Evolutionary conservation across 1,140 invertebrate species (phyloP).

Genomic region (Penaeus japonicus): DNA sequence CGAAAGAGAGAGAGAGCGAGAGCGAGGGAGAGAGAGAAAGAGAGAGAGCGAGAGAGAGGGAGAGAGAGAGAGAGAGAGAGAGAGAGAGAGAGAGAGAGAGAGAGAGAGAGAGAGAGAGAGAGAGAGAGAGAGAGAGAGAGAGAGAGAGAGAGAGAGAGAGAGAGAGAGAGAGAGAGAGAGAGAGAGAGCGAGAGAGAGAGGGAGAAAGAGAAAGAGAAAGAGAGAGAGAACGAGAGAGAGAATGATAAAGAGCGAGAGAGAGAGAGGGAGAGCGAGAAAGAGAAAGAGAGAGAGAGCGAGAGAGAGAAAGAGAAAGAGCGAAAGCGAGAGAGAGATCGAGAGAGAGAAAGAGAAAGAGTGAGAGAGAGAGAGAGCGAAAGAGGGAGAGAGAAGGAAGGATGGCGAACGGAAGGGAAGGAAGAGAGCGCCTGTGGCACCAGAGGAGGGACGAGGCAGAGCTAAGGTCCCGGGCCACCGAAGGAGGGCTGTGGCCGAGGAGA

Average conservation of each 20-base stretch:
- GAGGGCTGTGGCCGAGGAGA: too few species aligned
- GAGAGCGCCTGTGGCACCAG: not conserved
- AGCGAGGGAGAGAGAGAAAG: not conserved
- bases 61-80: not conserved
- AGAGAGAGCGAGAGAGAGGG: not conserved
- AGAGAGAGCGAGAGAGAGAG: constrained; percentile 1
- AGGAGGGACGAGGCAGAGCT: too few species aligned
- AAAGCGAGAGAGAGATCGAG: not conserved
- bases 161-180: not conserved
- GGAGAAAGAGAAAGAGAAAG: not conserved
- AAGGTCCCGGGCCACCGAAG: too few species aligned
- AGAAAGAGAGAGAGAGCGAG: not conserved
- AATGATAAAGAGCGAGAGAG: not conserved
- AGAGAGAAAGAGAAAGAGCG: not conserved
- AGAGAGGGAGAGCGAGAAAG: constrained; percentile 1
- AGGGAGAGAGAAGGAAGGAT: not conserved
- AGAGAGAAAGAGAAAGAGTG: not conserved
- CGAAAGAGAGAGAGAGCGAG: not conserved
- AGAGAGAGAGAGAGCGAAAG: not conserved
- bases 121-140: constrained; percentile 20
- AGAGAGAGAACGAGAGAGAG: not conserved
- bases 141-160: not conserved
- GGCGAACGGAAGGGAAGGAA: not conserved
- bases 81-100: not conserved
- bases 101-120: not conserved